Evolutionary conservation across 2,113 vertebrate species (phyloP), one percentile per base, ranked within the genome.

Genomic region (Gallinago paraguaiae): DNA sequence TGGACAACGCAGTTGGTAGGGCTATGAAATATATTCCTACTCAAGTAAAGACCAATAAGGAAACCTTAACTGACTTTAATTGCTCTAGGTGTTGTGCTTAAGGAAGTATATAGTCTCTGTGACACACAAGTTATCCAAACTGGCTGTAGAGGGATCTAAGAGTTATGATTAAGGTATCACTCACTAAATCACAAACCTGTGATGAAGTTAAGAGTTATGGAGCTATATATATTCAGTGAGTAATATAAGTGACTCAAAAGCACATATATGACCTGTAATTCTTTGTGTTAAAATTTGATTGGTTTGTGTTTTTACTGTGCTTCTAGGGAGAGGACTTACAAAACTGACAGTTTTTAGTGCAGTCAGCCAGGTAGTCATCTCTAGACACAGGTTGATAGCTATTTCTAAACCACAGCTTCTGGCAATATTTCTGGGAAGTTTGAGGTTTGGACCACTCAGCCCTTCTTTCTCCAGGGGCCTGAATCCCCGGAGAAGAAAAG

Each of bases 221-320:
- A 67, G 33, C 30, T 11, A 74, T 37, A 78, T 9, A 12, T 13
- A 78, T 41, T 69, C 33, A 60, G 11, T 14, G 28, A 1, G 1
- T 31, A 56, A 27, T 8, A 2, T 28, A 50, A 75, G 50, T 41
- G 33, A 51, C 11, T 35, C n/a, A 64, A 69, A 81, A 46, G 16
- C 27, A 78, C 0, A 1, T 2, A 0, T 13, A 35, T 24, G 31
- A 46, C n/a, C 39, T 54, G 5, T 9, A 64, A 74, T 27, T 59
- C 39, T 48, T 69, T 23, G 17, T 50, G 20, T 78, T 41, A 45
- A 74, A 69, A 74, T 48, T 7, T 67, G 14, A 9, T 10, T 53
- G 10, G 7, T 88, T 41, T 31, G 11, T 2, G 3, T 1, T 10
- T 82, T 86, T 93, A 43, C 45, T 57, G 12, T 1, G 1, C 27